These are phyloP conservation scores for Mirounga angustirostris DNA, from an alignment of 2,113 vertebrate genomes.

Conservation along the genomic window DNA sequence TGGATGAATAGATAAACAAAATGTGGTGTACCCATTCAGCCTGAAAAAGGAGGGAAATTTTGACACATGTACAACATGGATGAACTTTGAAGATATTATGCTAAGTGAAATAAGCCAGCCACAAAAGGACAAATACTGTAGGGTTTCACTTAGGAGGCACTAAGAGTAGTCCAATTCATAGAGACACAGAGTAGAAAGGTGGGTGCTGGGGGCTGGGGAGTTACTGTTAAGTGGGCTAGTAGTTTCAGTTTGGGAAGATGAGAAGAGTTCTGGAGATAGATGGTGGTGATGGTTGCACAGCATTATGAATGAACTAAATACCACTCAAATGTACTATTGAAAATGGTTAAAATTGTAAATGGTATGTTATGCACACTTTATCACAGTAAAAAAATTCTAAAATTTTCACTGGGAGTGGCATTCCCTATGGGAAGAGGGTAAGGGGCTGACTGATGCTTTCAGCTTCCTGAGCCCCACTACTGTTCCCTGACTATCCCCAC, in stretches of 20 bases:
- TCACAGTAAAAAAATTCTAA: background rate
- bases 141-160: background rate
- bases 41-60: too few species aligned
- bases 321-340: background rate
- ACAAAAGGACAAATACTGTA: background rate
- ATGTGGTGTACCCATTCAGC: accelerated
- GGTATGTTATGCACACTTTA: background rate
- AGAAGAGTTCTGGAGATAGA: background rate
- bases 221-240: background rate
- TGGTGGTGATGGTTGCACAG: background rate
- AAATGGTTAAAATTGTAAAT: background rate
- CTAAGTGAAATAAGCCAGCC: background rate
- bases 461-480: background rate
- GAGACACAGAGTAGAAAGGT: background rate
- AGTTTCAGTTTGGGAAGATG: background rate
- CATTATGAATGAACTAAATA: background rate
- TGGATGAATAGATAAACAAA: too few species aligned
- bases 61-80: background rate
- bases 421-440: background rate
- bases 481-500: background rate
- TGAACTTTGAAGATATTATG: background rate
- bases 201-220: background rate
- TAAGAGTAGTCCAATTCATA: background rate
- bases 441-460: background rate
- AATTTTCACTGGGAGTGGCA: background rate